These are phyloP conservation scores for Drosophila mauritiana DNA, from an alignment of 1,140 invertebrate genomes.

Conservation along the genomic window DNA sequence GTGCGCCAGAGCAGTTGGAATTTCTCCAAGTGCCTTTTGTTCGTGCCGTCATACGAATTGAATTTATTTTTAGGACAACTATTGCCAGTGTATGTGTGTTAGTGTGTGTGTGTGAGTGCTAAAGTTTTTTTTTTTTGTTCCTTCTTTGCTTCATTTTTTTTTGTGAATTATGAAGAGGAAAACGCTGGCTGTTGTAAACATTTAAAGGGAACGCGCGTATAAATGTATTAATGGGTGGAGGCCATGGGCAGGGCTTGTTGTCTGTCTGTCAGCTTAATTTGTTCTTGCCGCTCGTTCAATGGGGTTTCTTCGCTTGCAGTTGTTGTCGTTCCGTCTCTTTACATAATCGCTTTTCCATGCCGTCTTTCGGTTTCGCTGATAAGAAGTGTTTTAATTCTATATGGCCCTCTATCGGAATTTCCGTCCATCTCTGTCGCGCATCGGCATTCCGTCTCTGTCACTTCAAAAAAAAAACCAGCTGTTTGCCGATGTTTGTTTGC, in stretches of 20 bases:
- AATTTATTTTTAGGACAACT: conserved; percentile 81
- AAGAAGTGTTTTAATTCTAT: conserved; percentile 34
- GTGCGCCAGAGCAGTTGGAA: conserved; percentile 58
- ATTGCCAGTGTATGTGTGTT: conserved; percentile 30
- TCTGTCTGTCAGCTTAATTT: conserved; percentile 62
- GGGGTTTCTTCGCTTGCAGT: conserved; percentile 16
- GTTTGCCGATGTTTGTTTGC: conserved; percentile 42
- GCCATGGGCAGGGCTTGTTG: conserved; percentile 47
- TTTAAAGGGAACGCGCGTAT: conserved; percentile 58
- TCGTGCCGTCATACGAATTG: conserved; percentile 70
- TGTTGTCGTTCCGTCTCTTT: conserved; percentile 41
- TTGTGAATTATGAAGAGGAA: conserved; percentile 63
- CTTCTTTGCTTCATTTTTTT: conserved; percentile 7
- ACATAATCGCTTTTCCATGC: conserved; percentile 79
- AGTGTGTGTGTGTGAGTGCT: conserved; percentile 13
- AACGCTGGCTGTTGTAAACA: conserved; percentile 52
- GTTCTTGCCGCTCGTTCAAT: conserved; percentile 28
- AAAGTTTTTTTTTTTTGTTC: conserved; percentile 30
- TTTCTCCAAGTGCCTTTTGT: conserved; percentile 69
- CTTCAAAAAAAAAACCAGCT: conserved; percentile 37
- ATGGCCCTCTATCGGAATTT: conserved; percentile 56
- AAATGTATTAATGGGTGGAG: conserved; percentile 38
- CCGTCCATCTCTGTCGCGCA: conserved; percentile 23
- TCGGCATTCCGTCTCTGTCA: conserved; percentile 15
- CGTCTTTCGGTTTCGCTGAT: conserved; percentile 43